phyloP scores from a whole-genome alignment of 2,888 invertebrate genomes.

The Mechanitis messenoides region DNA sequence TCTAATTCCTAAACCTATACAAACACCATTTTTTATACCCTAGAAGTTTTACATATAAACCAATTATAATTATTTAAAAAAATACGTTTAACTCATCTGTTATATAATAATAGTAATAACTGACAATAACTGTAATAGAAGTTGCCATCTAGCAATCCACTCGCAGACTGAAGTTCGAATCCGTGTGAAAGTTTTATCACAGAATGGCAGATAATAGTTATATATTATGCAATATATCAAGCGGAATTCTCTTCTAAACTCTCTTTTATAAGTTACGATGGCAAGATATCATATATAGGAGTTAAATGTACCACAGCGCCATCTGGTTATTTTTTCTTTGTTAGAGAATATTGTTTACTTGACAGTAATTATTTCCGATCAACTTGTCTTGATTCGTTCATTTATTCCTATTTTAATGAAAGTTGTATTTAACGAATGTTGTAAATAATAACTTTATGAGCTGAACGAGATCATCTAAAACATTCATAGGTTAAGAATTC shows the following conservation, averaged over 20 bases:
- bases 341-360: too few relatives aligned
- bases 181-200: conserved; percentile 24
- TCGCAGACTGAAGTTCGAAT: conserved; percentile 23
- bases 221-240: not conserved
- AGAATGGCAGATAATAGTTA: conserved; percentile 21
- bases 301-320: not conserved
- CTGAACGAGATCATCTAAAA: not conserved
- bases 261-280: not conserved
- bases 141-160: conserved; percentile 18
- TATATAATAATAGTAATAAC: conserved; percentile 13
- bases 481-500: not conserved
- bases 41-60: too few relatives aligned
- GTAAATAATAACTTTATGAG: too few relatives aligned
- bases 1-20: too few relatives aligned
- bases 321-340: too few relatives aligned
- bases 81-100: not conserved
- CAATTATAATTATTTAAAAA: not conserved
- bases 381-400: too few relatives aligned
- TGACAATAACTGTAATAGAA: conserved; percentile 19
- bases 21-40: too few relatives aligned
- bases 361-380: too few relatives aligned
- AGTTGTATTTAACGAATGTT: too few relatives aligned
- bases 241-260: conserved; percentile 5
- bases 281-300: not conserved
- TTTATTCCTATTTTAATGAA: too few relatives aligned